These are phyloP conservation scores for Drosophila erecta DNA, from an alignment of 1,140 invertebrate species.

Conservation along the genomic window DNA sequence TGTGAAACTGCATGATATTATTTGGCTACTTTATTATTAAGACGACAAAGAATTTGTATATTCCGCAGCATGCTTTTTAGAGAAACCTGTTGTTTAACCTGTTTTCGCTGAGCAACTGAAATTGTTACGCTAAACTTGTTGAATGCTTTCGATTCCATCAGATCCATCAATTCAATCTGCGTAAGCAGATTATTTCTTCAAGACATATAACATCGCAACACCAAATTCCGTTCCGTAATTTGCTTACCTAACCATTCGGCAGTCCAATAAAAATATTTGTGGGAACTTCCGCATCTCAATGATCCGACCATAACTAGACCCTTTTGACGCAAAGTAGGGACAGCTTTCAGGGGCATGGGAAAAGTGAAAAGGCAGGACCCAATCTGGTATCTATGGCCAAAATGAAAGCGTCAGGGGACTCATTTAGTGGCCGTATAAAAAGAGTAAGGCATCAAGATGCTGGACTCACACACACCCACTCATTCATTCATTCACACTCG, in stretches of 20 bases:
- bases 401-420: conserved; percentile 72
- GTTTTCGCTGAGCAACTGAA: too few species aligned
- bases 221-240: conserved; percentile 6
- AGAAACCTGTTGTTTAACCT: too few species aligned
- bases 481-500: conserved; percentile 31
- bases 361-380: conserved; percentile 15
- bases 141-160: too few species aligned
- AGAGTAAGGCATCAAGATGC: conserved; percentile 42
- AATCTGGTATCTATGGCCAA: conserved; percentile 26
- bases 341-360: not conserved
- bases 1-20: too few species aligned
- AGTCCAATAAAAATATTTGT: conserved; percentile 34
- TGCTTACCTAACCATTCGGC: not conserved
- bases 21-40: too few species aligned
- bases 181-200: not conserved
- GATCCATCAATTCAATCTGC: too few species aligned
- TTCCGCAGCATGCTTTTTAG: too few species aligned
- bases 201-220: not conserved
- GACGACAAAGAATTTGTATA: too few species aligned
- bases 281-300: conserved; percentile 4
- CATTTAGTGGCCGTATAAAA: conserved; percentile 60
- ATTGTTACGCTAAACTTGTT: too few species aligned
- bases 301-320: not conserved
- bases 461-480: conserved; percentile 15
- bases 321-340: conserved; percentile 1